Evolutionary conservation across 2,888 invertebrate genomes (phyloP).

Genomic region (Saturnia pavonia): DNA sequence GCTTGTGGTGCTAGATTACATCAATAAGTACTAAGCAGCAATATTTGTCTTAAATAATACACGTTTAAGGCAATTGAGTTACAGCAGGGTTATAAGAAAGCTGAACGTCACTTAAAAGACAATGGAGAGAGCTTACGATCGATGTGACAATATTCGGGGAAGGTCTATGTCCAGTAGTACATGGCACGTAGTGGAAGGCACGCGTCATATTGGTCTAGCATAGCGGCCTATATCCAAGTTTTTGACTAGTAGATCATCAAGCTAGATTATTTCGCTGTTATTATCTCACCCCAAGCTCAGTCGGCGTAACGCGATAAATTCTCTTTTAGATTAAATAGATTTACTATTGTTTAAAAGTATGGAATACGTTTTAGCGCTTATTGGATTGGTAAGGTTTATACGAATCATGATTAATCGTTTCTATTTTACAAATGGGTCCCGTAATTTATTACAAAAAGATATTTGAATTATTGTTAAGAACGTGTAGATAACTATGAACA

Average conservation of each 20-base stretch:
- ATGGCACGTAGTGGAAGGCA: background rate
- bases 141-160: too few relatives aligned
- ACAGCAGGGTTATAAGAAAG: too few relatives aligned
- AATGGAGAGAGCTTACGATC: too few relatives aligned
- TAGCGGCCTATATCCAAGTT: background rate
- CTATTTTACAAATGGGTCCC: background rate
- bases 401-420: constrained; percentile 9
- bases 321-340: constrained; percentile 17
- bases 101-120: too few relatives aligned
- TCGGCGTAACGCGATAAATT: constrained; percentile 19
- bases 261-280: constrained; percentile 20
- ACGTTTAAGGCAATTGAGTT: too few relatives aligned
- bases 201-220: background rate
- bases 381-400: constrained; percentile 9
- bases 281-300: constrained; percentile 5
- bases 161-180: too few relatives aligned
- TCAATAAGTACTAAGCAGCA: too few relatives aligned
- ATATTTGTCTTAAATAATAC: too few relatives aligned
- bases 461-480: background rate
- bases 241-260: background rate
- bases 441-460: constrained; percentile 8
- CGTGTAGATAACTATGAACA: background rate
- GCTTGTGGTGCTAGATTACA: too few relatives aligned
- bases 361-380: constrained; percentile 15
- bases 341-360: constrained; percentile 19